Evolutionary conservation across 2,113 vertebrate species (phyloP), one percentile per base, ranked within the genome.

Genomic region (Leptobrachium leishanense): DNA sequence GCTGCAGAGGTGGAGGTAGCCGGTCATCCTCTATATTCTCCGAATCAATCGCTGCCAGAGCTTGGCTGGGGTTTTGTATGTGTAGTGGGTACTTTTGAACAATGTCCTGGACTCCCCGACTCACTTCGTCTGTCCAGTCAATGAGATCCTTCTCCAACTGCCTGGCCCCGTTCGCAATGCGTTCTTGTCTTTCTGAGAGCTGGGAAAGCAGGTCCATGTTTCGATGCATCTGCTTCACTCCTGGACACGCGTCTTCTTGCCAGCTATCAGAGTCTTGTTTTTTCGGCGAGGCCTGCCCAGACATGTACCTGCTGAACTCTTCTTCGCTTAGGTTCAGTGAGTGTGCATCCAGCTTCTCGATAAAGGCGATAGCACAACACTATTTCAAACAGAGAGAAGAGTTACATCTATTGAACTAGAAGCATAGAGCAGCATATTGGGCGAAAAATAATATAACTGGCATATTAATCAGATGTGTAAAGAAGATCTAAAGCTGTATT

Each of bases 301-400:
- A 96, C 98, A 99, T 99, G 88, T 97, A 96, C 44, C 95, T 95
- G 87, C 96, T 95, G 63, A 99, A 99, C 80, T 99, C 97, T 81
- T 99, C 98, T 12, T 94, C 89, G 84, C 95, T 97, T 67, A 99
- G 90, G 67, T 98, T 99, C 77, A 99, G 88, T 6, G 96, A 98
- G 84, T 98, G 98, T 83, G 94, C 97, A 8, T 99, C 97, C 87
- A 99, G 81, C 82, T 99, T 99, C 82, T 99, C 98, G 59, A 99
- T 99, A 84, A 99, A 99, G 85, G 98, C 95, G 81, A 95, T 94
- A 0, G 98, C 96, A 63, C 98, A 99, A 87, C 98, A 99, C 98
- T 99, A 70, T 11, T 80, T 83, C 74, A 0, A 64, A 40, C 83
- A 72, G 46, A 84, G 41, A 76, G 2, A 66, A 50, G 46, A 50